Conservation (phyloP, 1,140 invertebrate genomes). For the Bombus confusus region DNA sequence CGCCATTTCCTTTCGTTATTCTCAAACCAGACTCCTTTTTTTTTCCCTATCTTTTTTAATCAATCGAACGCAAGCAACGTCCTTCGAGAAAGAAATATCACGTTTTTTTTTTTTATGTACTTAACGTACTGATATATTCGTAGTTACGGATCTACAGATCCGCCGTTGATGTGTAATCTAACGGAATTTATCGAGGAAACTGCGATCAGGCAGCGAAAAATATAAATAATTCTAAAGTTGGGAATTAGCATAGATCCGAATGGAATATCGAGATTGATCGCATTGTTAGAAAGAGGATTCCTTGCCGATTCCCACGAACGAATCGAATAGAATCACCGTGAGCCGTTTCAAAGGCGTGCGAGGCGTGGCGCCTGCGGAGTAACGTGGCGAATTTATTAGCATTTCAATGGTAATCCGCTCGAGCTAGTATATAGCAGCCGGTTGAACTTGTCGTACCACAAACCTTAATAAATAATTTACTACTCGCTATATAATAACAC, state of each 20-base stretch:
- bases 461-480: constrained; percentile 53
- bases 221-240: background rate
- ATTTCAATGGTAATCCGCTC: constrained; percentile 54
- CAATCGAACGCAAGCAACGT: background rate
- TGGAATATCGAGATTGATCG: background rate
- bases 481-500: background rate
- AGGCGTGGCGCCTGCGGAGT: constrained; percentile 31
- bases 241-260: background rate
- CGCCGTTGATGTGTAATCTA: too few relatives aligned
- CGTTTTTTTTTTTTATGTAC: too few relatives aligned
- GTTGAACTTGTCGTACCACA: background rate
- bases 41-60: background rate
- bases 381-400: constrained; percentile 56
- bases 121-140: too few relatives aligned
- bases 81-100: background rate
- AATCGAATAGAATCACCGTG: background rate
- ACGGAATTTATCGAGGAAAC: background rate
- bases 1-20: background rate
- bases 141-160: too few relatives aligned
- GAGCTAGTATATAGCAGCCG: constrained; percentile 13
- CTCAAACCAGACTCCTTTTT: background rate
- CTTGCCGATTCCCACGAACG: background rate
- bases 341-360: constrained; percentile 8
- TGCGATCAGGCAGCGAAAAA: background rate
- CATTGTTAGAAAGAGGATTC: background rate